Conservation (phyloP, 1,140 invertebrate species). For the Chrysomallon squamiferum region DNA sequence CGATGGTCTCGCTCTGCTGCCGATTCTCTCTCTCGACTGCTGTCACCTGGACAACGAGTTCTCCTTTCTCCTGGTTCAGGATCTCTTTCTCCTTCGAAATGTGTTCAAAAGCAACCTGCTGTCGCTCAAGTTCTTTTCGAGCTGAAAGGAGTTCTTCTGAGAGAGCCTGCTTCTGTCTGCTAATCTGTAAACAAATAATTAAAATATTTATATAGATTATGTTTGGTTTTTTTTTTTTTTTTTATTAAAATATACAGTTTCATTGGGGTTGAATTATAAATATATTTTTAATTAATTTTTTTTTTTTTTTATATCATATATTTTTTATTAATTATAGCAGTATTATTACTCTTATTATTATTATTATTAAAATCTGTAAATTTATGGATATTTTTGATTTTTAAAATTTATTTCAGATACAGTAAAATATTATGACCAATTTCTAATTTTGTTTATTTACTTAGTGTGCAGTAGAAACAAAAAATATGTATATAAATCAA, state of each 20-base stretch:
- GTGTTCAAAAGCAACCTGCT: slow-evolving; percentile 43
- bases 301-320: background rate
- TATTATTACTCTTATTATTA: too few species aligned
- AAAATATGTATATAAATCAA: too few species aligned
- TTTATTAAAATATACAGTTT: background rate
- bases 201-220: background rate
- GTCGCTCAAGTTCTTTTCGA: slow-evolving; percentile 54
- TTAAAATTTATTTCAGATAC: too few species aligned
- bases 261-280: background rate
- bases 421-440: too few species aligned
- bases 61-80: slow-evolving; percentile 60
- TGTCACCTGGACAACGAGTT: slow-evolving; percentile 59
- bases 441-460: too few species aligned
- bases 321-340: too few species aligned
- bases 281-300: background rate
- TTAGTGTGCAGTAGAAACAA: too few species aligned
- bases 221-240: too few species aligned
- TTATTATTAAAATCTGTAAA: too few species aligned
- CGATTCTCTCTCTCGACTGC: slow-evolving; percentile 61
- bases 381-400: too few species aligned
- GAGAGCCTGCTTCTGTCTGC: slow-evolving; percentile 59
- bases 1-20: slow-evolving; percentile 58
- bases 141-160: slow-evolving; percentile 58
- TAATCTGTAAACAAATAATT: slow-evolving; percentile 29
- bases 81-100: slow-evolving; percentile 62